A percentile compares a stretch with the other conserved stretches of the same genome.
Evolutionary conservation across 2,888 invertebrate species (phyloP).

Genomic region (Brachypalpus laphriformis): DNA sequence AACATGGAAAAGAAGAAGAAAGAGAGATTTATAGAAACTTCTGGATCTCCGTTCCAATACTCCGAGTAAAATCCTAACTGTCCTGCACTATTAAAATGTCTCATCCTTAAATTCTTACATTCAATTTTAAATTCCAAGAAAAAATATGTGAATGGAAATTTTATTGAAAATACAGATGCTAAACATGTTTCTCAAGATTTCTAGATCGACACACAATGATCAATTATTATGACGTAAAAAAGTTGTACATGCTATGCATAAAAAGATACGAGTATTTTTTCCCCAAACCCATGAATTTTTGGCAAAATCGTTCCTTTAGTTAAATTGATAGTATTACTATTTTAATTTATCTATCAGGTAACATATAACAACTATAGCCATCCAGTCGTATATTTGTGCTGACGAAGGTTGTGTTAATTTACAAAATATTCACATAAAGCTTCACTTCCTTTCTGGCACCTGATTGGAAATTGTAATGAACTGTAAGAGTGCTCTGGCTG

Average conservation of each 20-base stretch:
- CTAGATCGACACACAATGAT: slow-evolving; percentile 3
- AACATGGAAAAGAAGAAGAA: too few relatives aligned
- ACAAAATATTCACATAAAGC: slow-evolving; percentile 63
- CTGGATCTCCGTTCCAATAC: too few relatives aligned
- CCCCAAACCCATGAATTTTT: slow-evolving; percentile 12
- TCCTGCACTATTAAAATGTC: too few relatives aligned
- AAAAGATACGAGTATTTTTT: slow-evolving; percentile 33
- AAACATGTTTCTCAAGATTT: slow-evolving; percentile 16
- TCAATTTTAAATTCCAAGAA: too few relatives aligned
- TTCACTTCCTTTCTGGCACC: slow-evolving; percentile 62
- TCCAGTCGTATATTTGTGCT: slow-evolving; percentile 15
- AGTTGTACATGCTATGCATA: slow-evolving; percentile 50
- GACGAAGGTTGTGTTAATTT: slow-evolving; percentile 56
- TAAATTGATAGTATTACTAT: slow-evolving; percentile 46
- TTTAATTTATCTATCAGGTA: slow-evolving; percentile 38
- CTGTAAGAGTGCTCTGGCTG: slow-evolving; percentile 9
- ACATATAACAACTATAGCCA: slow-evolving; percentile 26
- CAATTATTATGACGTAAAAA: slow-evolving; percentile 10
- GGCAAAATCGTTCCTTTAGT: neutral
- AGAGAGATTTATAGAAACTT: too few relatives aligned
- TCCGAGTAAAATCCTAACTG: too few relatives aligned
- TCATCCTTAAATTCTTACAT: too few relatives aligned
- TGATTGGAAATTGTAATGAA: slow-evolving; percentile 66
- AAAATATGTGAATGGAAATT: too few relatives aligned
- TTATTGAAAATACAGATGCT: slow-evolving; percentile 7